Evolutionary conservation across 37 sponge, comb jelly and placozoan species (phyloP).

Genomic region (Beroe forskalii): DNA sequence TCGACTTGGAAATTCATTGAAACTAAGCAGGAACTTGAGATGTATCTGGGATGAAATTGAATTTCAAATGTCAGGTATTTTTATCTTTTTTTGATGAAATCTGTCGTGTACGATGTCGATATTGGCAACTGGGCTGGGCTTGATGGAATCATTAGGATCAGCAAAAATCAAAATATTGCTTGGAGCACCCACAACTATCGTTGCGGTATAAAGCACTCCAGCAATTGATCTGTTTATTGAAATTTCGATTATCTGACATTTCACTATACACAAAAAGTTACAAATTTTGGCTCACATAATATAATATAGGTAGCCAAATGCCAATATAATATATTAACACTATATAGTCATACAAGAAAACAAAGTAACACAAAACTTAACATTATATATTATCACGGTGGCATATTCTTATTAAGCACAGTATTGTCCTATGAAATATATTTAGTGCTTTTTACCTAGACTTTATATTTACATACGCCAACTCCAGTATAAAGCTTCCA

Average conservation of each 20-base stretch:
- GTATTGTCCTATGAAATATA: too few species aligned
- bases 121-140: neutral
- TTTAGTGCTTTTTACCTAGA: too few species aligned
- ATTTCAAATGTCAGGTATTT: too few species aligned
- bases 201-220: neutral
- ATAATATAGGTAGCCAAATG: neutral
- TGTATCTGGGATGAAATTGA: too few species aligned
- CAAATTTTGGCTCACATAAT: neutral
- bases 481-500: too few species aligned
- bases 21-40: too few species aligned
- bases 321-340: neutral
- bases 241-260: conserved; percentile 31
- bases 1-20: too few species aligned
- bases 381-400: too few species aligned
- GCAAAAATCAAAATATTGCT: neutral
- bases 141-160: neutral
- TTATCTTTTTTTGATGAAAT: too few species aligned
- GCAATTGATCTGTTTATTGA: neutral
- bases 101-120: too few species aligned
- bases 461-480: too few species aligned
- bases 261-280: conserved; percentile 55
- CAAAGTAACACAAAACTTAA: neutral
- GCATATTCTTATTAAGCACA: too few species aligned
- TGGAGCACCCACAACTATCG: neutral
- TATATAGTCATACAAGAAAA: neutral